phyloP scores from a whole-genome alignment of 2,797 vertebrate species.

The Chaetodon trifasciatus region DNA sequence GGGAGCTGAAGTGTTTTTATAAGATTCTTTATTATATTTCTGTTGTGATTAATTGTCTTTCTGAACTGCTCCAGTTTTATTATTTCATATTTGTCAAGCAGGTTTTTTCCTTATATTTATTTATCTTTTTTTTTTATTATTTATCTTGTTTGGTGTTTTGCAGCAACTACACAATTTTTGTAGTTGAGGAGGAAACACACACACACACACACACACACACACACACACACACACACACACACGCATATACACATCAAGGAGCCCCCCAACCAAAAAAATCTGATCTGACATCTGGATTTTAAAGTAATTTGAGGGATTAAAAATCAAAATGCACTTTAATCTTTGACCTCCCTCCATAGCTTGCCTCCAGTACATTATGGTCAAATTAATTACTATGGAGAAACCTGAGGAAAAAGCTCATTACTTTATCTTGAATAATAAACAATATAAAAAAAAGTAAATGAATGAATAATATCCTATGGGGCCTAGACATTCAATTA shows the following conservation, averaged over 20 bases:
- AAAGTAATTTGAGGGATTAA: conserved; percentile 40
- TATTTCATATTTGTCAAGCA: background rate
- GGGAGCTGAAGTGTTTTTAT: background rate
- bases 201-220: background rate
- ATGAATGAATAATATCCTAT: conserved; percentile 4
- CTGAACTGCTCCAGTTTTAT: background rate
- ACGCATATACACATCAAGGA: background rate
- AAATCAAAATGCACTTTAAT: conserved; percentile 23
- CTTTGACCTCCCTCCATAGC: conserved; percentile 5
- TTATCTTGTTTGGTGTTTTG: background rate
- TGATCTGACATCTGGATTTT: conserved; percentile 5
- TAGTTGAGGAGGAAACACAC: background rate
- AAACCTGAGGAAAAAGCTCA: background rate
- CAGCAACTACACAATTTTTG: background rate
- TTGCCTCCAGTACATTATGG: conserved; percentile 31
- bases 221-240: no score
- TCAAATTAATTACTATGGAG: conserved; percentile 38
- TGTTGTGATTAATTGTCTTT: background rate
- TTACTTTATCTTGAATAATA: conserved; percentile 27
- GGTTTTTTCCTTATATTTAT: background rate
- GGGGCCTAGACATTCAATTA: conserved; percentile 36
- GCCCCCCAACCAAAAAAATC: background rate
- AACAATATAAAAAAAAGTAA: background rate
- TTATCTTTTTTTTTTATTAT: no score
- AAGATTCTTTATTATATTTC: background rate